Percentiles rank a stretch among this genome's conserved stretches.
phyloP scores from a whole-genome alignment of 1,140 invertebrate species.

The Eriosoma lanigerum region DNA sequence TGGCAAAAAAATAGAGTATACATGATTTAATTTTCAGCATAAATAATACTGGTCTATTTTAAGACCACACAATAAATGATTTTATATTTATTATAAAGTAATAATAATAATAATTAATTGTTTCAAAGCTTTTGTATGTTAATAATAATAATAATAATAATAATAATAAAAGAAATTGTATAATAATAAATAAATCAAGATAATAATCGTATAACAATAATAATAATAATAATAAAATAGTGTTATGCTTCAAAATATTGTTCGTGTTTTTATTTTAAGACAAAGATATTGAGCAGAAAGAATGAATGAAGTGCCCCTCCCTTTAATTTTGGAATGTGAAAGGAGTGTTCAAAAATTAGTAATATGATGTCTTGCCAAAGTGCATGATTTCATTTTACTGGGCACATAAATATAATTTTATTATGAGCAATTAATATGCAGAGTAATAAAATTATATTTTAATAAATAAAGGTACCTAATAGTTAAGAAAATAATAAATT shows the following conservation, averaged over 20 bases:
- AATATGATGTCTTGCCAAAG: conserved; percentile 33
- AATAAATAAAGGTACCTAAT: conserved; percentile 44
- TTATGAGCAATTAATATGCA: conserved; percentile 34
- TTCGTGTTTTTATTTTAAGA: conserved; percentile 50
- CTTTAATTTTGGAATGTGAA: conserved; percentile 38
- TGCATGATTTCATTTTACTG: conserved; percentile 45
- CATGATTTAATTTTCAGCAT: conserved; percentile 20
- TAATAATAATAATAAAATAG: conserved; percentile 51
- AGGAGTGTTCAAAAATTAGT: conserved; percentile 34
- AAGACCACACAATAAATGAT: conserved; percentile 33
- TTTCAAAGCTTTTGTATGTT: conserved; percentile 38
- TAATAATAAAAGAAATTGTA: conserved; percentile 40
- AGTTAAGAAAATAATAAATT: conserved; percentile 47
- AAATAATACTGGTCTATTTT: conserved; percentile 30
- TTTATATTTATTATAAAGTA: conserved; percentile 36
- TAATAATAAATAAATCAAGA: conserved; percentile 50
- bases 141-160: conserved; percentile 33
- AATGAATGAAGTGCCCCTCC: conserved; percentile 45
- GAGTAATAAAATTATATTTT: conserved; percentile 42
- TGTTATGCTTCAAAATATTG: conserved; percentile 47
- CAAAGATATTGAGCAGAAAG: conserved; percentile 51
- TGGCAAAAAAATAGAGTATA: conserved; percentile 43
- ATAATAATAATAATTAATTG: conserved; percentile 32
- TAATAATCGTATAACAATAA: conserved; percentile 51
- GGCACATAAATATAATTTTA: conserved; percentile 47